Evolutionary conservation across 2,113 vertebrate genomes (phyloP).

Genomic region (Pyxicephalus adspersus): DNA sequence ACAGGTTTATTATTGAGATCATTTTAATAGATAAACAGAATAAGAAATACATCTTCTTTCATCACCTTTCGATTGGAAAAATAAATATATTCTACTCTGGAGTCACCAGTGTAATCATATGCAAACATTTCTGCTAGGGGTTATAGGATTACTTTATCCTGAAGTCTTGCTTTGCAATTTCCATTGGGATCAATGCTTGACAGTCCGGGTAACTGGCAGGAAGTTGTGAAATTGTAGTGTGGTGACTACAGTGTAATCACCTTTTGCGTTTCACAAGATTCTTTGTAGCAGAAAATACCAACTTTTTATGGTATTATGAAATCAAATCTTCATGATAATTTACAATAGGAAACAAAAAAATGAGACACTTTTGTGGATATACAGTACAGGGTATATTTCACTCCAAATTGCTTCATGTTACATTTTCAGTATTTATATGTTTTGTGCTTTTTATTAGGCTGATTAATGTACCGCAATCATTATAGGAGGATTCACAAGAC

Average conservation of each 20-base stretch:
- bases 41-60: too few relatives aligned
- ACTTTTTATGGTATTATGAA: constrained; percentile 30
- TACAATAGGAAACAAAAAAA: background rate
- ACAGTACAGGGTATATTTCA: too few relatives aligned
- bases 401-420: too few relatives aligned
- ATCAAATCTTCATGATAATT: constrained; percentile 5
- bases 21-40: too few relatives aligned
- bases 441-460: too few relatives aligned
- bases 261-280: constrained; percentile 32
- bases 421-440: too few relatives aligned
- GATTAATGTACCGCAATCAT: too few relatives aligned
- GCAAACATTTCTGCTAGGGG: constrained; percentile 13
- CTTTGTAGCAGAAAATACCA: constrained; percentile 29
- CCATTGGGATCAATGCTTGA: constrained; percentile 20
- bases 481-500: too few relatives aligned
- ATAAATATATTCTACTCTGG: constrained; percentile 6
- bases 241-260: constrained; percentile 26
- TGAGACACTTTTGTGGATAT: too few relatives aligned
- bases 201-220: constrained; percentile 11
- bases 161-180: constrained; percentile 1
- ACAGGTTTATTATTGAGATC: too few relatives aligned
- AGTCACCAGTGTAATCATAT: background rate
- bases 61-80: background rate
- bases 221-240: constrained; percentile 24
- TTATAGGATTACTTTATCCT: constrained; percentile 9